Percentiles rank a stretch among this genome's conserved stretches.
Evolutionary conservation across 2,888 invertebrate species (phyloP).

Genomic region (Meghimatium bilineatum): DNA sequence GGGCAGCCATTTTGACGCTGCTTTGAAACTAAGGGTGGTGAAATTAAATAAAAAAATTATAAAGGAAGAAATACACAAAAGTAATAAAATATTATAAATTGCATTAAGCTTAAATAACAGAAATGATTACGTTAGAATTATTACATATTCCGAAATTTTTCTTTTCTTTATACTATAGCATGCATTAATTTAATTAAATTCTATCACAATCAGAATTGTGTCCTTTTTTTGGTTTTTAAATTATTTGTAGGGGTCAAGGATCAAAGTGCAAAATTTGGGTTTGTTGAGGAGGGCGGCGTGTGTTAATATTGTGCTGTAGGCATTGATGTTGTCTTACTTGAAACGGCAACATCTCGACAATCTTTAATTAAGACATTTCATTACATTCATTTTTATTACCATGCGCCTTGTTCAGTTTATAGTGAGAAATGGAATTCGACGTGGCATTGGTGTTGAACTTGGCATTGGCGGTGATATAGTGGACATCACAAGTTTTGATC

Average conservation of each 20-base stretch:
- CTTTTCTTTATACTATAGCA: background rate
- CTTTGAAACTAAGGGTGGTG: constrained; percentile 30
- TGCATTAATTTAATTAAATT: background rate
- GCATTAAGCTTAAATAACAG: too few relatives aligned
- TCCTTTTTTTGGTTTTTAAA: background rate
- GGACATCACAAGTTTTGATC: constrained; percentile 60
- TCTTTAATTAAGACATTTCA: background rate
- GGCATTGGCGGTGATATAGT: constrained; percentile 63
- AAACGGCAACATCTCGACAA: background rate
- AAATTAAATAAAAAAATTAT: background rate
- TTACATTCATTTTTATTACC: background rate
- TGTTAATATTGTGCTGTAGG: too few relatives aligned
- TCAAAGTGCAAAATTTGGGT: too few relatives aligned
- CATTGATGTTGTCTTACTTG: too few relatives aligned
- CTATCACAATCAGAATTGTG: too few relatives aligned
- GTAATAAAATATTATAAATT: background rate
- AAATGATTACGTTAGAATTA: too few relatives aligned
- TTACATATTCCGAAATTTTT: too few relatives aligned
- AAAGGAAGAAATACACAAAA: background rate
- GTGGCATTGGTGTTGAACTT: constrained; percentile 64
- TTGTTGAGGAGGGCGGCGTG: too few relatives aligned
- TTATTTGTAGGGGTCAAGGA: background rate
- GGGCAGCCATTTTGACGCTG: constrained; percentile 49
- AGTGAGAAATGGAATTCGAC: constrained; percentile 52
- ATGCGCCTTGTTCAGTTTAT: constrained; percentile 69